Percentiles rank a stretch among this genome's conserved stretches.
Evolutionary conservation across 2,113 vertebrate species (phyloP).

Genomic region (Conger conger): DNA sequence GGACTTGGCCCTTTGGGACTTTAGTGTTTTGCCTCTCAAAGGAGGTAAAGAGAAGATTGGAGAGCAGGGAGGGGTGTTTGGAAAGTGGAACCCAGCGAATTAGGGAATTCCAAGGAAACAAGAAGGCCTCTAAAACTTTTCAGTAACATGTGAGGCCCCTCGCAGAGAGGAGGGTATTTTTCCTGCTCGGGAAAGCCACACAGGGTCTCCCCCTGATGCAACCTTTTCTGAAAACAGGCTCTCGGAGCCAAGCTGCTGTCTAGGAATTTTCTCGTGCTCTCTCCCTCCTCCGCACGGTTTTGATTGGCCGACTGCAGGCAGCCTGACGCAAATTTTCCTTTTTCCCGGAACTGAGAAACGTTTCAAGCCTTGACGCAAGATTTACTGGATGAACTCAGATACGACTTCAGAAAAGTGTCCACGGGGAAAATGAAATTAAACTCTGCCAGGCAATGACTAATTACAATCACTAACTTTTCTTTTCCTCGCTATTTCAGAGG

Average conservation of each 20-base stretch:
- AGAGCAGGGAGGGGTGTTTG: slow-evolving; percentile 47
- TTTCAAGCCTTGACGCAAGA: not conserved
- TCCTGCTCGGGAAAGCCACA: slow-evolving; percentile 40
- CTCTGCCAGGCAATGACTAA: not conserved
- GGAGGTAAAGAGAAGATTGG: slow-evolving; percentile 17
- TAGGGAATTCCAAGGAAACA: slow-evolving; percentile 65
- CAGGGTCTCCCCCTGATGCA: slow-evolving; percentile 57
- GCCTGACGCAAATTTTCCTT: slow-evolving; percentile 21
- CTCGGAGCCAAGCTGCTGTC: slow-evolving; percentile 48
- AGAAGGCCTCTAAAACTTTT: slow-evolving; percentile 41
- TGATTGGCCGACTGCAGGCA: slow-evolving; percentile 23
- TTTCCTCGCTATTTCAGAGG: not conserved
- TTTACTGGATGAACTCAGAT: not conserved
- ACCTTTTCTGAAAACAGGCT: slow-evolving; percentile 37
- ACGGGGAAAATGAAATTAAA: not conserved
- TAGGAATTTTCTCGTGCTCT: slow-evolving; percentile 44
- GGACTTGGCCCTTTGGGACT: slow-evolving; percentile 36
- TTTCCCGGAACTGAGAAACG: not conserved
- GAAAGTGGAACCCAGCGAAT: slow-evolving; percentile 38
- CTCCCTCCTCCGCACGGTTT: not conserved
- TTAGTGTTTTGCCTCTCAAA: slow-evolving; percentile 45
- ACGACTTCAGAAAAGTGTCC: not conserved
- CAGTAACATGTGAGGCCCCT: slow-evolving; percentile 47
- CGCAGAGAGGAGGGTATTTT: slow-evolving; percentile 42
- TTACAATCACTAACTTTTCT: not conserved